phyloP scores from a whole-genome alignment of 2,113 vertebrate species.

The Miniopterus natalensis region DNA sequence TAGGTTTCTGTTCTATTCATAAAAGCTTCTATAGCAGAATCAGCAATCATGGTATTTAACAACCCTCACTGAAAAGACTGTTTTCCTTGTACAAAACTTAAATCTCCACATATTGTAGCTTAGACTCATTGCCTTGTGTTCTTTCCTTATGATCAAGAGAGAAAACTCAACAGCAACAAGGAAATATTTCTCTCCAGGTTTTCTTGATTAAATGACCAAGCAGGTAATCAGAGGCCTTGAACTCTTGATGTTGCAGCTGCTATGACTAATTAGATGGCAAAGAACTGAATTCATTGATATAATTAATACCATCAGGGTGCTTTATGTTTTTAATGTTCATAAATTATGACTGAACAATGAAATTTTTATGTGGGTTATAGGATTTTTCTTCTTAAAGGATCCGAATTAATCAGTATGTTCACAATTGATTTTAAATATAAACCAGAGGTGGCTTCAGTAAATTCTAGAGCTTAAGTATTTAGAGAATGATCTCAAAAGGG shows the following conservation, averaged over 20 bases:
- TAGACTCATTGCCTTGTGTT: slow-evolving; percentile 25
- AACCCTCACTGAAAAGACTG: neutral
- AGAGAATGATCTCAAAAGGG: slow-evolving; percentile 48
- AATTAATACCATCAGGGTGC: slow-evolving; percentile 58
- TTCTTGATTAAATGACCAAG: slow-evolving; percentile 70
- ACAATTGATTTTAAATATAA: slow-evolving; percentile 67
- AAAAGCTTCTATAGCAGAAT: neutral
- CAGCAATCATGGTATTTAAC: neutral
- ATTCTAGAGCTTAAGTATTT: slow-evolving; percentile 46
- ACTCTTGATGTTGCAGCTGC: slow-evolving; percentile 38
- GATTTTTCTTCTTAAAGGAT: slow-evolving; percentile 78
- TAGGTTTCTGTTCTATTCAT: neutral
- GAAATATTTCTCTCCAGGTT: neutral
- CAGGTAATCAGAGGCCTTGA: slow-evolving; percentile 61
- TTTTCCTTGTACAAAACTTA: slow-evolving; percentile 49
- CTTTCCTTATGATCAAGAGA: neutral
- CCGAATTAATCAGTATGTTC: slow-evolving; percentile 71
- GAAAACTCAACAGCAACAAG: neutral
- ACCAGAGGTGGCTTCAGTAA: slow-evolving; percentile 50
- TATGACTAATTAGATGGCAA: slow-evolving; percentile 68
- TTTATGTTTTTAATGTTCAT: slow-evolving; percentile 66
- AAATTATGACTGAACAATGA: slow-evolving; percentile 69
- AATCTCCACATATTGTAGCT: slow-evolving; percentile 3
- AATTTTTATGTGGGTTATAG: slow-evolving; percentile 71
- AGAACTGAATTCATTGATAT: slow-evolving; percentile 26